Evolutionary conservation across 2,113 vertebrate genomes (phyloP).

Genomic region (Amphiprion ocellaris): DNA sequence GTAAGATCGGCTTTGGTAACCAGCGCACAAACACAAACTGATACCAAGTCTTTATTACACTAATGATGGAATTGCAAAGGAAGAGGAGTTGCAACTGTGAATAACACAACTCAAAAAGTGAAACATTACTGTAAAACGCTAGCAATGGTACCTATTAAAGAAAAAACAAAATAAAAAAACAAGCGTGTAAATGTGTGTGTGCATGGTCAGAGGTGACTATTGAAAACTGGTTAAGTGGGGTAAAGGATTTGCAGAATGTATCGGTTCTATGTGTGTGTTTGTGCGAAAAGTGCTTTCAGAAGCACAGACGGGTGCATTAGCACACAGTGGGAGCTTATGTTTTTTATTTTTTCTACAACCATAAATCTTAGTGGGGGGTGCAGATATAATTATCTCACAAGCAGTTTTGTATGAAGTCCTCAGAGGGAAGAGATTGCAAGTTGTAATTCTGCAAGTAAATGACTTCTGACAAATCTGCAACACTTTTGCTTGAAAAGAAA

Average conservation of each 20-base stretch:
- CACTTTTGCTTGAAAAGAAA: conserved; percentile 5
- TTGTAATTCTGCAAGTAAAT: conserved; percentile 16
- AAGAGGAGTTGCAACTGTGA: too few species aligned
- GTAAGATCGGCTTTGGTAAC: not conserved
- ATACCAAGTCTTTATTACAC: too few species aligned
- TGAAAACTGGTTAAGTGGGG: not conserved
- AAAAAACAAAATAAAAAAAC: not conserved
- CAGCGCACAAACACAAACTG: too few species aligned
- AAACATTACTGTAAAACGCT: too few species aligned
- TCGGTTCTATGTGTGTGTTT: conserved; percentile 1
- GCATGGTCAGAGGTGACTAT: not conserved
- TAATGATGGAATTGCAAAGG: not conserved
- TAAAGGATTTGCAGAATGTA: conserved; percentile 13
- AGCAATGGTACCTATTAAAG: not conserved
- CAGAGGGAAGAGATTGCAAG: not conserved
- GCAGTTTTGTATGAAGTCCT: conserved; percentile 32
- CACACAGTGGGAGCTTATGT: conserved; percentile 37
- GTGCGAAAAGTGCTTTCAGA: conserved; percentile 2
- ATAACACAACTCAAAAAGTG: too few species aligned
- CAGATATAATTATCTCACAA: conserved; percentile 41
- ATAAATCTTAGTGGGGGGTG: conserved; percentile 31
- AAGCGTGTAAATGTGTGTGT: not conserved
- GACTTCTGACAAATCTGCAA: conserved; percentile 10
- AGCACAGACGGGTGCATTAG: conserved; percentile 43
- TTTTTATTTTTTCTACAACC: conserved; percentile 30